Evolutionary conservation across 1,140 invertebrate species (phyloP).

Genomic region (Zophobas morio): DNA sequence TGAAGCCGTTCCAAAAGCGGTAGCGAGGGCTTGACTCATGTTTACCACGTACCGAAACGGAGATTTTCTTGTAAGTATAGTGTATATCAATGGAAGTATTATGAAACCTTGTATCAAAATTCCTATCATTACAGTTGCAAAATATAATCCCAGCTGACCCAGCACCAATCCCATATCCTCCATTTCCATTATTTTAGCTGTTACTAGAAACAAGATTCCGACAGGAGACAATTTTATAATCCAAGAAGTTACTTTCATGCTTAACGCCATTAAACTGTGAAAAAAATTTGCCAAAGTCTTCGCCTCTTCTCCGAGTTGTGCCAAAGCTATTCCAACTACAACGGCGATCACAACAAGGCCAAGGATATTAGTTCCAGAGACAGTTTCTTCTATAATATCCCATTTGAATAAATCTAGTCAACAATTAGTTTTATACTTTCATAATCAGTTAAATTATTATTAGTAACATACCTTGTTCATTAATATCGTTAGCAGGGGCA

Average conservation of each 20-base stretch:
- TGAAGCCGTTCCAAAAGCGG: conserved; percentile 85
- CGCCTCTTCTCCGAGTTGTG: conserved; percentile 75
- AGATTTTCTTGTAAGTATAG: conserved; percentile 76
- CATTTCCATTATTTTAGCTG: conserved; percentile 86
- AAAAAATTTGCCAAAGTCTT: conserved; percentile 78
- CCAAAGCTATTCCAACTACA: conserved; percentile 77
- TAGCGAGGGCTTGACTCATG: conserved; percentile 82
- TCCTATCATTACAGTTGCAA: conserved; percentile 84
- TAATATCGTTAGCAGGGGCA: conserved; percentile 25
- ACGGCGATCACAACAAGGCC: conserved; percentile 80
- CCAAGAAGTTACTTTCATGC: conserved; percentile 83
- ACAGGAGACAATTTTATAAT: conserved; percentile 86
- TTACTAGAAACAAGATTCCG: conserved; percentile 86
- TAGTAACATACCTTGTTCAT: conserved; percentile 52
- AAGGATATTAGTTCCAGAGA: conserved; percentile 77
- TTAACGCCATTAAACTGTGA: conserved; percentile 75
- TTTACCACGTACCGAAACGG: conserved; percentile 80
- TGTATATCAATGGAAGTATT: conserved; percentile 79
- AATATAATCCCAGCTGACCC: conserved; percentile 86
- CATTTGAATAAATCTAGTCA: conserved; percentile 67
- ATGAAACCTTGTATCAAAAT: conserved; percentile 85
- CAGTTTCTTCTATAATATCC: conserved; percentile 71
- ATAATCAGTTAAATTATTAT: too few relatives aligned
- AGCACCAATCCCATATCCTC: conserved; percentile 79
- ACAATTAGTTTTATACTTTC: conserved; percentile 2